Base-by-base conservation (phyloP, 2,797 vertebrate species). In the Pampus argenteus region DNA sequence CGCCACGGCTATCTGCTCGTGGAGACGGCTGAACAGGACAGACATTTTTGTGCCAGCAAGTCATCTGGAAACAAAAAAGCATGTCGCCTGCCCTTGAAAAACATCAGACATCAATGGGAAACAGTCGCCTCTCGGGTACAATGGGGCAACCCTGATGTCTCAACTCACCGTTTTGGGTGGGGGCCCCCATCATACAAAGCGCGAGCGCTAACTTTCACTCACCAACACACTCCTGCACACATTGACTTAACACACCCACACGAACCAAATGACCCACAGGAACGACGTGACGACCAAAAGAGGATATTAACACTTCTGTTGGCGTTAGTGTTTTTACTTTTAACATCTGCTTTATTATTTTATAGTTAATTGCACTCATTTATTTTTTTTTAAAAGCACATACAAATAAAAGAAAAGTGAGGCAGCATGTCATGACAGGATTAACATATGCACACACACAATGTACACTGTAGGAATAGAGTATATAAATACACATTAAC, bases 21-120 rank as follows among this genome's bases (percentile, higher is more conserved):
- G 74, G 77, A 70, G 74, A 82, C 0, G 55, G 51, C 73, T 81
- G 67, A 86, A 57, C 40, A 58, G 59, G 76, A 74, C 50, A 62
- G 70, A 79, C 51, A 2, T 66, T 71, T 75, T 73, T 82, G 73
- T 49, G 56, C 55, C 6, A 23, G n/a, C 62, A 80, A 87, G 83
- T 89, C 87, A 87, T 82, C 76, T 84, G 83, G 81, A 86, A 89
- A 90, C 76, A 86, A 89, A 89, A 61, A 51, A 85, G 66, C 55
- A 71, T 74, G 83, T 79, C 4, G 23, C 51, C 71, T 73, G 40
- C 17, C 17, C 47, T 59, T 56, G 69, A 34, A 85, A 85, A 86
- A 81, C 58, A 79, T 63, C 73, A 78, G 47, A 83, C 60, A 78
- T 79, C 66, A 64, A 47, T 69, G 56, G 66, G 54, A 84, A 82